These are phyloP conservation scores for Latheticus oryzae DNA, from an alignment of 2,888 invertebrate species.

Conservation along the genomic window DNA sequence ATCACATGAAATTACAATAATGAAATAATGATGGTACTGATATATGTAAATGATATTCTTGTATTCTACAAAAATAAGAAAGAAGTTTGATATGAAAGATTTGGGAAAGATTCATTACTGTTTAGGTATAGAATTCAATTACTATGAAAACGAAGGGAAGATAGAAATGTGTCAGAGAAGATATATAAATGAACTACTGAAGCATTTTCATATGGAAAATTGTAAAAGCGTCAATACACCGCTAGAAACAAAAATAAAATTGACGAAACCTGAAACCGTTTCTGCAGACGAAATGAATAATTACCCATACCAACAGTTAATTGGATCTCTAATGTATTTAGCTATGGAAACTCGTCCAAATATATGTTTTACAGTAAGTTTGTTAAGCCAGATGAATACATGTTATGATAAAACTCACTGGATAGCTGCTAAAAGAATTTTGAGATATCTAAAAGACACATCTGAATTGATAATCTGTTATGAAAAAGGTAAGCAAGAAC, in stretches of 20 bases:
- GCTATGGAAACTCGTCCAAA: constrained; percentile 44
- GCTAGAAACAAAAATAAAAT: too few relatives aligned
- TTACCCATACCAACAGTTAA: constrained; percentile 41
- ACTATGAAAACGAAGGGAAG: too few relatives aligned
- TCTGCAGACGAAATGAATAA: too few relatives aligned
- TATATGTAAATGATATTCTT: constrained; percentile 38
- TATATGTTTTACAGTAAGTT: constrained; percentile 46
- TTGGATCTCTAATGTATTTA: constrained; percentile 45
- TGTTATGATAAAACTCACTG: constrained; percentile 41
- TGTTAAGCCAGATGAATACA: constrained; percentile 46
- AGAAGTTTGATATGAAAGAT: too few relatives aligned
- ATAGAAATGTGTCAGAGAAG: constrained; percentile 12
- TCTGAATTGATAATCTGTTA: constrained; percentile 46
- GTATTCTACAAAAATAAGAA: too few relatives aligned
- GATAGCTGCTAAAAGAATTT: constrained; percentile 53
- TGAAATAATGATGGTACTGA: too few relatives aligned
- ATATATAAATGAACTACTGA: constrained; percentile 22
- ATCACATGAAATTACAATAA: too few relatives aligned
- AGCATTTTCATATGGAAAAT: constrained; percentile 21
- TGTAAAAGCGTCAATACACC: neutral
- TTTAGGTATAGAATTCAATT: too few relatives aligned
- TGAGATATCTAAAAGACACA: constrained; percentile 50
- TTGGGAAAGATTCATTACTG: too few relatives aligned
- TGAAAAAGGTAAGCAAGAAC: neutral
- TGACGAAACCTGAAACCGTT: too few relatives aligned